Evolutionary conservation across 2,888 invertebrate genomes (phyloP), one percentile per base, ranked within the genome.

Genomic region (Drosophila cyrtoloma): DNA sequence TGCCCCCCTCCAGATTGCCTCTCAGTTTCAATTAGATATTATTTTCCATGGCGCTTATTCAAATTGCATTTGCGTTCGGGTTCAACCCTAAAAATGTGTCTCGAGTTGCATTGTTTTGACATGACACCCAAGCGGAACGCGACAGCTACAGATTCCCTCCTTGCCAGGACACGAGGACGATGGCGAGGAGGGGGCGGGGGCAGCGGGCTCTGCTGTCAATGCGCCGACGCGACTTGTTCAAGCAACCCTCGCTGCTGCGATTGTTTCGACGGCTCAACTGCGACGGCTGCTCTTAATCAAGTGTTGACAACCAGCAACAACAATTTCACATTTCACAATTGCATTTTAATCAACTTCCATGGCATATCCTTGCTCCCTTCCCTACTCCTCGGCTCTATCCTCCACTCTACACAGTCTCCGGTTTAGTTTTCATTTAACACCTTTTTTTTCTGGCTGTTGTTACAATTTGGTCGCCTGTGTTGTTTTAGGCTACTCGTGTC

Each of bases 81-180:
- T 51, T 81, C 50, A 76, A 84, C 79, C 84, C 86, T 67, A 67
- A 71, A 71, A 71, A 58, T 60, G 70, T 63, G 75, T 60, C 77
- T 89, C 79, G 71, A 60, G 76, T 90, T 81, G 86, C 90, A 78
- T 90, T 86, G 86, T 86, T 86, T 88, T 86, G 86, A 86, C 86
- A 90, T 90, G 89, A 90, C 83, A 86, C 86, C 88, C 86, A 75
- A 75, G 79, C 75, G 71, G 71, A 78, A 79, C 79, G 81, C 64
- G 81, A 72, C 80, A 79, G 59, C 57, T 56, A 75, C 66, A 68
- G 68, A 76, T 68, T 69, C 14, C 44, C 58, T 62, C n/a, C 28
- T 32, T 22, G 10, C 26, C 47, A 47, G 42, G 35, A 12, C 39
- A 35, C 5, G 16, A 5, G 14, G 33, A 3, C 12, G 26, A 7